These are phyloP conservation scores for Drosophila bocki DNA, from an alignment of 1,140 invertebrate genomes.

Conservation along the genomic window DNA sequence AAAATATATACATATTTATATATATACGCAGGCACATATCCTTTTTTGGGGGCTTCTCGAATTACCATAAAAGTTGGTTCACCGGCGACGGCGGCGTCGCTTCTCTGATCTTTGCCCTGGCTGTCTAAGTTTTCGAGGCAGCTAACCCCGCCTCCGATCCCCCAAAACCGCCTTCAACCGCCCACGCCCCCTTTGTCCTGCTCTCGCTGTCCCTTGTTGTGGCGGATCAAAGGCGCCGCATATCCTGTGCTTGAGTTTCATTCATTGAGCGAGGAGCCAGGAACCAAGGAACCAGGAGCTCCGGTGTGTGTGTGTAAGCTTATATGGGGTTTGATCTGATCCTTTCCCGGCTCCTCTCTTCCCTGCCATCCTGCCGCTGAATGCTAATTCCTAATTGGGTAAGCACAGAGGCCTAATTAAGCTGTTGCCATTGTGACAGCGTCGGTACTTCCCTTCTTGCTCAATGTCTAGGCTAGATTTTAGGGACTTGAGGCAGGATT, in stretches of 20 bases:
- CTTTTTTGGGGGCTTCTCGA: constrained; percentile 37
- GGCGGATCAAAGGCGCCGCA: constrained; percentile 65
- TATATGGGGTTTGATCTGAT: constrained; percentile 39
- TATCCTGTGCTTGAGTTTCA: constrained; percentile 78
- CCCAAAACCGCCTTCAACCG: not conserved
- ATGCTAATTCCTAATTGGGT: constrained; percentile 55
- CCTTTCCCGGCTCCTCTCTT: not conserved
- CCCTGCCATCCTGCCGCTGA: not conserved
- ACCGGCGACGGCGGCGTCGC: constrained; percentile 13
- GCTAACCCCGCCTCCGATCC: constrained; percentile 7
- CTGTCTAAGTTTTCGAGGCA: constrained; percentile 49
- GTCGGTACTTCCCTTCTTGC: not conserved
- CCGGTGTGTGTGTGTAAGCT: constrained; percentile 36
- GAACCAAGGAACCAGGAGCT: constrained; percentile 17
- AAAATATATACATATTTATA: not conserved
- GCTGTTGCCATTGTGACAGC: constrained; percentile 41
- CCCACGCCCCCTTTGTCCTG: constrained; percentile 14
- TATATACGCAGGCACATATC: constrained; percentile 6
- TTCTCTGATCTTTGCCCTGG: constrained; percentile 42
- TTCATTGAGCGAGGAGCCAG: constrained; percentile 37
- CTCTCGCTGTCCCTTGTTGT: not conserved
- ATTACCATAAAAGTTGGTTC: constrained; percentile 48
- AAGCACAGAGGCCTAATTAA: constrained; percentile 60
- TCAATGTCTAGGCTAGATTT: constrained; percentile 19
- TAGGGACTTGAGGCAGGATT: not conserved